Conservation (phyloP, 2,888 invertebrate genomes). For the Gastrophysa polygoni region DNA sequence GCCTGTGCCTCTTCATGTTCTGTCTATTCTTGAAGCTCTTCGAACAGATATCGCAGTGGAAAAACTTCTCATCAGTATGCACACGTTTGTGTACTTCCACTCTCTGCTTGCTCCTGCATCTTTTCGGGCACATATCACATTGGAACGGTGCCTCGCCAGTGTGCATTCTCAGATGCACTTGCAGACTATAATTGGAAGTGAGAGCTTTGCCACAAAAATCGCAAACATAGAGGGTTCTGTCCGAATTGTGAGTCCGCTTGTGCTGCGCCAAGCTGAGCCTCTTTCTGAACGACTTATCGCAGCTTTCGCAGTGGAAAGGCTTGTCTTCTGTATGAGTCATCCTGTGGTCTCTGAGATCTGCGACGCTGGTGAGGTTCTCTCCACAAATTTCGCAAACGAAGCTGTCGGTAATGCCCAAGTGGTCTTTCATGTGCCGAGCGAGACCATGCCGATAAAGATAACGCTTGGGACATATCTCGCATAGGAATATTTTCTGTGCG, state of each 20-base stretch:
- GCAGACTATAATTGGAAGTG: conserved; percentile 39
- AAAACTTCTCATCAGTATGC: background rate
- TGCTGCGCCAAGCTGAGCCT: too few species aligned
- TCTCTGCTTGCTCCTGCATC: conserved; percentile 32
- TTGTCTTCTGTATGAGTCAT: conserved; percentile 43
- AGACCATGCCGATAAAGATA: background rate
- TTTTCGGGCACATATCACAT: conserved; percentile 65
- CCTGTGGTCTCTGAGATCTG: conserved; percentile 20
- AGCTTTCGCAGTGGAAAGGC: conserved; percentile 51
- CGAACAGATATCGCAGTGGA: conserved; percentile 48
- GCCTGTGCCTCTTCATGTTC: too few species aligned
- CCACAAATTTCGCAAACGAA: too few species aligned
- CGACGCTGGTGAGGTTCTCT: conserved; percentile 14
- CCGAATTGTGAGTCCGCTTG: conserved; percentile 16
- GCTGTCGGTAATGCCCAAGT: too few species aligned
- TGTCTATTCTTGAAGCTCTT: conserved; percentile 42
- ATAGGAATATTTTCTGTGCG: background rate
- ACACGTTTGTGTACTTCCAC: background rate
- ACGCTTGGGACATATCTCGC: background rate
- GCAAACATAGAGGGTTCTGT: conserved; percentile 40
- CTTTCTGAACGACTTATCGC: conserved; percentile 56
- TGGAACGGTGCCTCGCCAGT: conserved; percentile 28
- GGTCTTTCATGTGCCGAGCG: too few species aligned
- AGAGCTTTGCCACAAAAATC: conserved; percentile 57
- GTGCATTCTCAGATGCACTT: conserved; percentile 35